These are phyloP conservation scores for Lagopus leucura DNA, from an alignment of 2,113 vertebrate genomes.

Conservation along the genomic window DNA sequence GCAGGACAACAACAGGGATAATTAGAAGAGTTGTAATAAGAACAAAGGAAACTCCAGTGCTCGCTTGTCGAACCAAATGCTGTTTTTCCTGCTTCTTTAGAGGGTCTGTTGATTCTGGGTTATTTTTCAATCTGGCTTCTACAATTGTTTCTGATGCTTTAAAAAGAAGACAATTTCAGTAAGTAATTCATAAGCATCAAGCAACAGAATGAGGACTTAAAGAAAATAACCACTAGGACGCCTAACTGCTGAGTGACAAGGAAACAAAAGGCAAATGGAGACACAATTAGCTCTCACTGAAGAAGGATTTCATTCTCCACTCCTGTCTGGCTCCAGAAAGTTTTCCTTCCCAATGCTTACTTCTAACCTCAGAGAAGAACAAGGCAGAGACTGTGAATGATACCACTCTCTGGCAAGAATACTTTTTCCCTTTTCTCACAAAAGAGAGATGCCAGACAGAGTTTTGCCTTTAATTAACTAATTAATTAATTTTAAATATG, in stretches of 20 bases:
- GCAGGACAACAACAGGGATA: slow-evolving; percentile 85
- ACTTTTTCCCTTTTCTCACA: not conserved
- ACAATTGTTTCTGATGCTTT: slow-evolving; percentile 86
- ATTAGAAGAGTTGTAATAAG: slow-evolving; percentile 90
- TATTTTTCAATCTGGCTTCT: slow-evolving; percentile 83
- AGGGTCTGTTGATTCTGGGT: slow-evolving; percentile 73
- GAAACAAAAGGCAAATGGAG: not conserved
- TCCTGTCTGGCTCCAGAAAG: too few relatives aligned
- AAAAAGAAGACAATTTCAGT: slow-evolving; percentile 70
- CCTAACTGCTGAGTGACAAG: not conserved
- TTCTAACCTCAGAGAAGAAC: not conserved
- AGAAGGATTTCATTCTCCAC: too few relatives aligned
- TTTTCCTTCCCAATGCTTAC: too few relatives aligned
- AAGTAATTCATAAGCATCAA: not conserved
- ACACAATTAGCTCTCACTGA: not conserved
- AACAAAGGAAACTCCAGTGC: slow-evolving; percentile 80
- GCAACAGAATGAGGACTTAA: not conserved
- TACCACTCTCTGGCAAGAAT: not conserved
- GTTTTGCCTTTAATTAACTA: not conserved
- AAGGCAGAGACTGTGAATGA: not conserved
- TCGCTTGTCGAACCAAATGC: slow-evolving; percentile 60
- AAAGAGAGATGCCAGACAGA: not conserved
- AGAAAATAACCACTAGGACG: not conserved
- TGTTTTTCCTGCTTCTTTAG: slow-evolving; percentile 78
- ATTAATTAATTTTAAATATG: not conserved